Conservation (phyloP, 2,113 vertebrate genomes). For the Rhinolophus sinicus region DNA sequence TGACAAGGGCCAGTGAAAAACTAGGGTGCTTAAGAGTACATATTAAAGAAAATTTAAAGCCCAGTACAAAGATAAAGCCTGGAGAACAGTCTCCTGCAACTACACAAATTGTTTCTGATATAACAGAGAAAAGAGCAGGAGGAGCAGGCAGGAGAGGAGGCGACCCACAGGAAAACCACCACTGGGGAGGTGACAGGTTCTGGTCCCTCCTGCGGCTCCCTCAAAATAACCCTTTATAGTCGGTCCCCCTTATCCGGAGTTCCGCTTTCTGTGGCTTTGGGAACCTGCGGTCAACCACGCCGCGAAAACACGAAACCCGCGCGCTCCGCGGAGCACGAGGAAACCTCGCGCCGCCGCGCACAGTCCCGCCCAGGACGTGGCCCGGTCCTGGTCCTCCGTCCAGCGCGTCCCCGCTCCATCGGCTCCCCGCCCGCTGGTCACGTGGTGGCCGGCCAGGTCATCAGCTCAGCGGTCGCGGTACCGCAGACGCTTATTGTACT, state of each 20-base stretch:
- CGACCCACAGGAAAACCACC: background rate
- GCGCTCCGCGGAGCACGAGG: no score
- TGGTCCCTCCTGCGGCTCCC: background rate
- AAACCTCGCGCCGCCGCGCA: background rate
- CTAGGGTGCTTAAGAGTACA: background rate
- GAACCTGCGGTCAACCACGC: background rate
- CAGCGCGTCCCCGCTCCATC: background rate
- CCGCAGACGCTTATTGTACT: background rate
- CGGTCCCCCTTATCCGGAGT: background rate
- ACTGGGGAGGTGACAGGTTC: background rate
- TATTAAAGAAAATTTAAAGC: background rate
- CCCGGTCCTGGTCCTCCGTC: background rate
- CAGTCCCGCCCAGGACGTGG: background rate
- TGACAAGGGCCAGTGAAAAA: conserved; percentile 30
- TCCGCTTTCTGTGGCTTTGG: background rate
- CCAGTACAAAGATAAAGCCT: background rate
- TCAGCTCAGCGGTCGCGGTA: no score
- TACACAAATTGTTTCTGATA: conserved; percentile 18
- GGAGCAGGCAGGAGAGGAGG: no score
- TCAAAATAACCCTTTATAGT: background rate
- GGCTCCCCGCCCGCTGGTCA: no score
- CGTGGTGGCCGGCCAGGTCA: background rate
- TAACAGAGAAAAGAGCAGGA: background rate
- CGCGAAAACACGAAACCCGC: background rate
- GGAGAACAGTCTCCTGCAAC: background rate